Conservation (phyloP, 2,888 invertebrate species). For the Lycophotia porphyrea region DNA sequence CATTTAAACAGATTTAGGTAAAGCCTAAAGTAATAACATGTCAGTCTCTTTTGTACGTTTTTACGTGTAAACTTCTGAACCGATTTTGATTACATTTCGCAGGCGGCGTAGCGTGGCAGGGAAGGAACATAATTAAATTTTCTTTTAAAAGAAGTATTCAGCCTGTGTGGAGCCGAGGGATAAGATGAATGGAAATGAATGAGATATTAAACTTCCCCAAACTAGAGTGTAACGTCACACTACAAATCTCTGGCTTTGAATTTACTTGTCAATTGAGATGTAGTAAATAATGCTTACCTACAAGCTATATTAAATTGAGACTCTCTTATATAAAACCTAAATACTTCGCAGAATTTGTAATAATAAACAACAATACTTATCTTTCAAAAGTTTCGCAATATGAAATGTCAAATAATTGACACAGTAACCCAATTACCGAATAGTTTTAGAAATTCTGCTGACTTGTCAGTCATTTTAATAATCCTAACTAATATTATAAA, state of each 20-base stretch:
- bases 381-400: not conserved
- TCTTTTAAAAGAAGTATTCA: not conserved
- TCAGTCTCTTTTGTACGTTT: not conserved
- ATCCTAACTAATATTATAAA: too few relatives aligned
- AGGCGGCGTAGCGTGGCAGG: not conserved
- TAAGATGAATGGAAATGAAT: not conserved
- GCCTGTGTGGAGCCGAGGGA: not conserved
- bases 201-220: not conserved
- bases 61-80: conserved; percentile 14
- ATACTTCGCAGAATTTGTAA: not conserved
- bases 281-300: not conserved
- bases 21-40: not conserved
- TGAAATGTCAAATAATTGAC: not conserved
- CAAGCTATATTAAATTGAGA: not conserved
- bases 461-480: not conserved
- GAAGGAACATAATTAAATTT: not conserved
- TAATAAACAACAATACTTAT: conserved; percentile 9
- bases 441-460: conserved; percentile 11
- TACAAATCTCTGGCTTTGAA: not conserved
- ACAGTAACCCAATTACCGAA: not conserved
- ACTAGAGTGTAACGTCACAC: not conserved
- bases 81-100: conserved; percentile 15
- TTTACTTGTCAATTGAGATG: not conserved
- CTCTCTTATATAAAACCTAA: not conserved
- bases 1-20: not conserved